A percentile compares a stretch with the other conserved stretches of the same genome.
Conservation (phyloP, 2,888 invertebrate genomes). For the Philaethria dido region DNA sequence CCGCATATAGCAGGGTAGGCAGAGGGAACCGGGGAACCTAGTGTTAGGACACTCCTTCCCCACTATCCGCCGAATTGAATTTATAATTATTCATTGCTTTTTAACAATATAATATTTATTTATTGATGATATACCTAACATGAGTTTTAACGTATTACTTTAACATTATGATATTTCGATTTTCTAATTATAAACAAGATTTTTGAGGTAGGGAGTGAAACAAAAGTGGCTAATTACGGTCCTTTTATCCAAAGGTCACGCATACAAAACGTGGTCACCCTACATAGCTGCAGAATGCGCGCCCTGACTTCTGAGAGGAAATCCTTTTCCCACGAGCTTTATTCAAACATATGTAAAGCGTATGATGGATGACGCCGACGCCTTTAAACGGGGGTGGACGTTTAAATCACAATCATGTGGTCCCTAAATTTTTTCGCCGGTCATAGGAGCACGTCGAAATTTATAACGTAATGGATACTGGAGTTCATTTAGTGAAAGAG, state of each 20-base stretch:
- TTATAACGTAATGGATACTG: slow-evolving; percentile 78
- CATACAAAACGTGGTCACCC: slow-evolving; percentile 56
- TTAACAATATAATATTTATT: no score
- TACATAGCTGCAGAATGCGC: slow-evolving; percentile 63
- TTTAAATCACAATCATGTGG: slow-evolving; percentile 79
- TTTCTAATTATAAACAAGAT: background rate
- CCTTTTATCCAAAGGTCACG: slow-evolving; percentile 30
- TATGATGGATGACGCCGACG: slow-evolving; percentile 80
- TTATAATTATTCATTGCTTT: no score
- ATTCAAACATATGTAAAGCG: slow-evolving; percentile 85
- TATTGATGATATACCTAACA: no score
- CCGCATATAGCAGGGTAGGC: no score
- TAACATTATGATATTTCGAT: background rate
- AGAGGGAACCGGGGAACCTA: no score
- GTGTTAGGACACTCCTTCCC: no score
- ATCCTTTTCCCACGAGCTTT: slow-evolving; percentile 85
- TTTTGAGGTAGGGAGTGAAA: slow-evolving; percentile 15
- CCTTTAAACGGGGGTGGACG: slow-evolving; percentile 71
- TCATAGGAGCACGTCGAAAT: slow-evolving; percentile 73
- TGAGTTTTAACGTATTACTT: background rate
- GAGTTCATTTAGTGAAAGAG: slow-evolving; percentile 63
- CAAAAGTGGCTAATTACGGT: slow-evolving; percentile 38
- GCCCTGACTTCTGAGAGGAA: slow-evolving; percentile 82
- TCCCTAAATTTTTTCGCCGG: slow-evolving; percentile 78
- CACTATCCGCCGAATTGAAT: no score